Percentiles rank a stretch among this genome's conserved stretches.
These are phyloP conservation scores for Mystacides longicornis DNA, from an alignment of 2,888 invertebrate species.

Conservation along the genomic window DNA sequence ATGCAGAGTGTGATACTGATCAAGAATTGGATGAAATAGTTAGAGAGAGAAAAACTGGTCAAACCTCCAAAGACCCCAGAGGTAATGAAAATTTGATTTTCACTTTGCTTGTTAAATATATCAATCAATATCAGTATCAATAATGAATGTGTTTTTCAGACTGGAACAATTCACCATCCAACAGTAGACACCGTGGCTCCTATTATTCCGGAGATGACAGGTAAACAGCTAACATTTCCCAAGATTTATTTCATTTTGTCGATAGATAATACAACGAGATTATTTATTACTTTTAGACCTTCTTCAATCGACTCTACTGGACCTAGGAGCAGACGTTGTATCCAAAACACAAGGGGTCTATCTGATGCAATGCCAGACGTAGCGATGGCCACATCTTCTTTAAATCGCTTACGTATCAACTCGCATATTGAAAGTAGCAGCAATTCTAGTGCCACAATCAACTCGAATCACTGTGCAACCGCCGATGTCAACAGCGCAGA, in stretches of 20 bases:
- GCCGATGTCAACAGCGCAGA: neutral
- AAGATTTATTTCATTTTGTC: neutral
- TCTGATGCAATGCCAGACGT: slow-evolving; percentile 87
- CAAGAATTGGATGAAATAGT: slow-evolving; percentile 18
- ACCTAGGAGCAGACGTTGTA: slow-evolving; percentile 38
- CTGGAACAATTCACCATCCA: neutral
- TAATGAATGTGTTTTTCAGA: neutral
- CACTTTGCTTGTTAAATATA: neutral
- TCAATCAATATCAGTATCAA: neutral
- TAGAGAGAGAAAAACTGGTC: slow-evolving; percentile 10
- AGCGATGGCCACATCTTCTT: slow-evolving; percentile 80
- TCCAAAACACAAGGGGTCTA: slow-evolving; percentile 42
- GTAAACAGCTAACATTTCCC: slow-evolving; percentile 8
- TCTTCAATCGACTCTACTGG: slow-evolving; percentile 35
- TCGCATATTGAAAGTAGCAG: neutral
- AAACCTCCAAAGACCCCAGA: slow-evolving; percentile 22
- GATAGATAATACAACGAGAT: neutral
- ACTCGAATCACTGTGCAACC: neutral
- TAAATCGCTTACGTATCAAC: slow-evolving; percentile 57
- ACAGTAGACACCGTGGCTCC: neutral
- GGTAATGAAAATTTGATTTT: slow-evolving; percentile 28
- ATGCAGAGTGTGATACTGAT: slow-evolving; percentile 18
- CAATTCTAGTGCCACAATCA: neutral
- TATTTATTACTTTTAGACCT: slow-evolving; percentile 8
- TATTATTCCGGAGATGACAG: slow-evolving; percentile 4